These are phyloP conservation scores for Mionectes olivaceus DNA, from an alignment of 2,797 vertebrate species.

Conservation along the genomic window DNA sequence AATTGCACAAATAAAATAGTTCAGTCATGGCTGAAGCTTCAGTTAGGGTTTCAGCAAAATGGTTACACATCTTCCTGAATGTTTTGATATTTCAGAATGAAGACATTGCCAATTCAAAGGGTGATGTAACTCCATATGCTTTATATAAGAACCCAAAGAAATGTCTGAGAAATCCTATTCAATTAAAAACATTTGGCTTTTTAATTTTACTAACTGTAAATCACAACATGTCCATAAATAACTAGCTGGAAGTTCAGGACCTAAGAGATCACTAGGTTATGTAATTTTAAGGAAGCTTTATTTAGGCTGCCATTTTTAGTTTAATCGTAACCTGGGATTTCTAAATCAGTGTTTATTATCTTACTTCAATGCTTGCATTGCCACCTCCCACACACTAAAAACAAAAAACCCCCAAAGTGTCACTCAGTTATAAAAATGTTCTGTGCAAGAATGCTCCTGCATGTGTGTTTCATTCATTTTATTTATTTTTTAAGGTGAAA, in stretches of 20 bases:
- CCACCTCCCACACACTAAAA: conserved; percentile 64
- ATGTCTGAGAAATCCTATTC: not conserved
- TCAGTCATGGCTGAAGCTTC: not conserved
- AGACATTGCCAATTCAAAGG: not conserved
- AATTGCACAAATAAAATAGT: not conserved
- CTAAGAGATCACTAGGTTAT: conserved; percentile 48
- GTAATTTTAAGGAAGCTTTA: conserved; percentile 60
- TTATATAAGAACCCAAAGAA: not conserved
- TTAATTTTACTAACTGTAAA: not conserved
- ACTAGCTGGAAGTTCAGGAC: not conserved
- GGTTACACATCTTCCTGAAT: not conserved
- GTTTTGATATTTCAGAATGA: not conserved
- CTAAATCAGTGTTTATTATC: conserved; percentile 73
- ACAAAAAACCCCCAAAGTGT: not conserved
- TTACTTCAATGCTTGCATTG: conserved; percentile 61
- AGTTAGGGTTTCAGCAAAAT: not conserved
- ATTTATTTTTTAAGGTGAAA: conserved; percentile 87
- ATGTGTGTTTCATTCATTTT: conserved; percentile 63
- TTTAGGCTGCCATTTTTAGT: conserved; percentile 66
- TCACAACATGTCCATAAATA: not conserved
- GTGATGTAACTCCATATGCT: not conserved
- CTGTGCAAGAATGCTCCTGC: conserved; percentile 9
- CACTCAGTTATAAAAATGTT: conserved; percentile 15
- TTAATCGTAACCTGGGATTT: conserved; percentile 71
- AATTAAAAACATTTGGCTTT: not conserved